These are phyloP conservation scores for Andrena flavipes DNA, from an alignment of 2,888 invertebrate species.

Conservation along the genomic window DNA sequence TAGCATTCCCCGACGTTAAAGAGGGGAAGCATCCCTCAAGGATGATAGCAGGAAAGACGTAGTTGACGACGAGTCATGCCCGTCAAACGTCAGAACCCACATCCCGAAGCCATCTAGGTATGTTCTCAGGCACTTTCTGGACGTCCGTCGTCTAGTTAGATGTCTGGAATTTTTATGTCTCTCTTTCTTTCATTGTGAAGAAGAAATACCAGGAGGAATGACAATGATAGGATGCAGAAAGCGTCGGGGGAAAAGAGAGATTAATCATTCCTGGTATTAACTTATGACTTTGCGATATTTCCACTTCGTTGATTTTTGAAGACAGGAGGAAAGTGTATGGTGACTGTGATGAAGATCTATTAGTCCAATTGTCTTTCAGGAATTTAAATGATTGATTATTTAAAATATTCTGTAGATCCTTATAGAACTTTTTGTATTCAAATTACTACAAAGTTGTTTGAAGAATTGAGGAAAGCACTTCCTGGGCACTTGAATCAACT, in stretches of 20 bases:
- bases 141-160: conserved; percentile 17
- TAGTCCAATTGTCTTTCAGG: not conserved
- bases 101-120: conserved; percentile 41
- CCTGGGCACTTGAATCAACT: too few species aligned
- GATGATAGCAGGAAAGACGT: conserved; percentile 5
- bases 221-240: not conserved
- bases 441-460: too few species aligned
- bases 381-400: not conserved
- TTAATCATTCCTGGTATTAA: conserved; percentile 33
- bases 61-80: conserved; percentile 37
- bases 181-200: not conserved
- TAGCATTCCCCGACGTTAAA: conserved; percentile 9
- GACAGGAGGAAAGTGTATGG: not conserved
- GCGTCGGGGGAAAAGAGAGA: not conserved
- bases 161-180: conserved; percentile 32
- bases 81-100: conserved; percentile 46
- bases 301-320: not conserved
- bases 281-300: not conserved
- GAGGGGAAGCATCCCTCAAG: conserved; percentile 10
- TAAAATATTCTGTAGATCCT: not conserved
- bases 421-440: too few species aligned
- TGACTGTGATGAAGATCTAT: conserved; percentile 8
- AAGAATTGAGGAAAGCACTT: too few species aligned
- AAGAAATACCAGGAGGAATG: not conserved
- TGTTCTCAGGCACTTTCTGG: conserved; percentile 29